Evolutionary conservation across 2,888 invertebrate species (phyloP), one percentile per base, ranked within the genome.

Genomic region (Aromia moschata): DNA sequence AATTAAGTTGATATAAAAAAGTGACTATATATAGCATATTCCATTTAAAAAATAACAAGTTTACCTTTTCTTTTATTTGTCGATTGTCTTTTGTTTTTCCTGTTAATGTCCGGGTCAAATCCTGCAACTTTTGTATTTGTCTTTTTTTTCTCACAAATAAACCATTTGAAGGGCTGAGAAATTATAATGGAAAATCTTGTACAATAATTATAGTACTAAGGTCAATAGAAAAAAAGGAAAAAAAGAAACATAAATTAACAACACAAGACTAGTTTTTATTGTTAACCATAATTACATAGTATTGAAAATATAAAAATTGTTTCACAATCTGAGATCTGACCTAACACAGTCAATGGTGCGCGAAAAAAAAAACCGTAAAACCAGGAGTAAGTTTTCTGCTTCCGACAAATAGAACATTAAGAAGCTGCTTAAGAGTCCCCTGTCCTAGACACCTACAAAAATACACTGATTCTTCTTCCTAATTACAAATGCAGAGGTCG

Each of bases 261-360:
- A 74, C 75, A 75, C 75, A 75, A 72, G 76, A 74, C 74, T 74
- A 74, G 74, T 70, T 70, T 73, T 74, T 74, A 72, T 74, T 73
- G 63, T 71, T 71, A 72, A 70, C 67, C 72, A 68, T 70, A 72
- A 69, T 70, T 70, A 70, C 71, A 73, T 62, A 69, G 62, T 64
- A 64, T 66, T 66, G 62, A 66, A 64, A 68, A 68, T 68, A 66
- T 68, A 66, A 68, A 68, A 68, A 68, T 59, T 58, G 60, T 43
- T 65, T 61, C 53, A 56, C 61, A 56, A 61, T 64, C 33, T 62
- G 63, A 62, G 64, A 64, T 63, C 61, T 54, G 59, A 65, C 58
- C n/a, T n/a, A 59, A 65, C 56, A 57, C 64, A 65, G 67, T 67
- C 58, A 54, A 60, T 62, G 44, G 56, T 53, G 63, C 61, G 66